A percentile compares a stretch with the other conserved stretches of the same genome.
phyloP scores from a whole-genome alignment of 2,888 invertebrate genomes.

The Notodromas monacha region DNA sequence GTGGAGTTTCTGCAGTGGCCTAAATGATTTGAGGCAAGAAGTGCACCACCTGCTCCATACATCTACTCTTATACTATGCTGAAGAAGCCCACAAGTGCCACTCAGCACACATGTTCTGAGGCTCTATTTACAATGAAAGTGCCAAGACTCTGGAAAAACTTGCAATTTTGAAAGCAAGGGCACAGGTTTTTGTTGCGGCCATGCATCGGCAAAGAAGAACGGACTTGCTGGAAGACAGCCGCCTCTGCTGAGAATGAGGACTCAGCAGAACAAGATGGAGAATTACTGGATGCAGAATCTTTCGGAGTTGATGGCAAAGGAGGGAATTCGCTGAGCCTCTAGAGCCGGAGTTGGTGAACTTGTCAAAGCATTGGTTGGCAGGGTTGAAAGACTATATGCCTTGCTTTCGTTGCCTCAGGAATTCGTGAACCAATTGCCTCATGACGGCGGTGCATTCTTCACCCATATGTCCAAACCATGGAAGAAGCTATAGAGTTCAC shows the following conservation, averaged over 20 bases:
- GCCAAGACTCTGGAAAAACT: slow-evolving; percentile 83
- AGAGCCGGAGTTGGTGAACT: slow-evolving; percentile 58
- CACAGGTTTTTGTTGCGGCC: slow-evolving; percentile 79
- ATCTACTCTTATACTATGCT: slow-evolving; percentile 41
- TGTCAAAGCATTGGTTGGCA: slow-evolving; percentile 79
- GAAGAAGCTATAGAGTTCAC: no score
- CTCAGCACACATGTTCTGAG: no score
- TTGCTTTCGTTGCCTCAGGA: slow-evolving; percentile 68
- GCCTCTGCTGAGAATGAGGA: slow-evolving; percentile 16
- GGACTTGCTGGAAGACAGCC: background rate
- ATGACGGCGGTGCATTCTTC: slow-evolving; percentile 89
- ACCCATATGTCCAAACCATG: no score
- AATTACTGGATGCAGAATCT: no score
- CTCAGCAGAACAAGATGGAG: slow-evolving; percentile 19
- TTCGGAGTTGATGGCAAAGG: slow-evolving; percentile 38
- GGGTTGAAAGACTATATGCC: slow-evolving; percentile 80
- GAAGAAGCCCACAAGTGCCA: slow-evolving; percentile 11
- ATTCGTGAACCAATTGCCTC: slow-evolving; percentile 69
- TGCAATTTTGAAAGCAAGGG: slow-evolving; percentile 93
- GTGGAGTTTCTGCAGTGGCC: slow-evolving; percentile 78
- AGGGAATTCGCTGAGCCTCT: slow-evolving; percentile 37
- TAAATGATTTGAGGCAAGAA: slow-evolving; percentile 76
- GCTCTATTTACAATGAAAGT: slow-evolving; percentile 52
- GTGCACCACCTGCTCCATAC: slow-evolving; percentile 86
- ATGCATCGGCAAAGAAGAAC: slow-evolving; percentile 35